phyloP scores from a whole-genome alignment of 2,888 invertebrate species.

The Phymatocera aterrima region DNA sequence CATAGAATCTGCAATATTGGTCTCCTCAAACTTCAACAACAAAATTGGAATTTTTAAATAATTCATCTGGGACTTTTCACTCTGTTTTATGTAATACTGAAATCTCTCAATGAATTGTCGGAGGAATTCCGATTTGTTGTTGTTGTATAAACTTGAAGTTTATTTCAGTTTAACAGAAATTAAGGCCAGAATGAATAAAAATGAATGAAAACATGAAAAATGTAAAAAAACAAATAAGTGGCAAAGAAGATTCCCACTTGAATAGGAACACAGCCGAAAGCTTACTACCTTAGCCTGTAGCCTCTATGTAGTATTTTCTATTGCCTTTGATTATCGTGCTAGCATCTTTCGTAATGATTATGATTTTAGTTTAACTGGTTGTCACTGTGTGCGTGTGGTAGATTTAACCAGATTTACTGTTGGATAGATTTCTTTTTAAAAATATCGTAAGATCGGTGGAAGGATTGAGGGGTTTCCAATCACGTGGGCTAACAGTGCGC shows the following conservation, averaged over 20 bases:
- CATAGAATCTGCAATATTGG: background rate
- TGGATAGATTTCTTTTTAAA: slow-evolving; percentile 50
- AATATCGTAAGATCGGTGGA: slow-evolving; percentile 48
- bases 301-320: slow-evolving; percentile 71
- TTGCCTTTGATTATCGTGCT: slow-evolving; percentile 52
- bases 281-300: slow-evolving; percentile 75
- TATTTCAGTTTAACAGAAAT: slow-evolving; percentile 18
- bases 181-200: slow-evolving; percentile 42
- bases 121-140: slow-evolving; percentile 28
- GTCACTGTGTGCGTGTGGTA: slow-evolving; percentile 65
- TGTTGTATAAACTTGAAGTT: slow-evolving; percentile 5
- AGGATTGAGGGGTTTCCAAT: slow-evolving; percentile 56
- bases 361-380: slow-evolving; percentile 49
- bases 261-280: slow-evolving; percentile 70
- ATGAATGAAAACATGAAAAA: no score
- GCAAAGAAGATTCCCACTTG: slow-evolving; percentile 54
- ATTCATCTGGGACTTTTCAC: background rate
- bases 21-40: background rate
- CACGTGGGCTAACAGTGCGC: slow-evolving; percentile 65
- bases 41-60: slow-evolving; percentile 1
- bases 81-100: background rate
- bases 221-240: slow-evolving; percentile 50
- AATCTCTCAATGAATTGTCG: background rate
- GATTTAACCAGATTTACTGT: slow-evolving; percentile 52
- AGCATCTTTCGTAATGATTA: slow-evolving; percentile 56